Evolutionary conservation across 2,888 invertebrate species (phyloP).

Genomic region (Tanytarsus gracilentus): DNA sequence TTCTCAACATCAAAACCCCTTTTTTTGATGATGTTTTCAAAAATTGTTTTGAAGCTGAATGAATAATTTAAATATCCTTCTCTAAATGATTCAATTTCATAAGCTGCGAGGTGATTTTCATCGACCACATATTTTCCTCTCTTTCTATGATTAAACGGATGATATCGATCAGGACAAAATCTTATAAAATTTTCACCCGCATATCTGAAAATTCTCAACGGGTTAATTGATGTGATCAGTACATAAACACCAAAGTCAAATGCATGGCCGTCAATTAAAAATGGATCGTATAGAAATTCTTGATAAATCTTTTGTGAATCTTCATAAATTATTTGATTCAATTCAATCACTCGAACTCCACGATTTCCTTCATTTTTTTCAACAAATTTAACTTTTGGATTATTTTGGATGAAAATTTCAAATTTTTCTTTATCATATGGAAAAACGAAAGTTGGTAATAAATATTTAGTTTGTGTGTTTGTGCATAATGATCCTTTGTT

Average conservation of each 20-base stretch:
- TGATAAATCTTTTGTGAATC: background rate
- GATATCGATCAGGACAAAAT: conserved; percentile 4
- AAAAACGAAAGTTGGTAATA: background rate
- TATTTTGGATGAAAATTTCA: background rate
- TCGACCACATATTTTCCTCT: background rate
- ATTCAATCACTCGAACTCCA: background rate
- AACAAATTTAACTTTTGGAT: background rate
- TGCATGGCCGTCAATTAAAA: background rate
- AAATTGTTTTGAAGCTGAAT: background rate
- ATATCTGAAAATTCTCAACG: background rate
- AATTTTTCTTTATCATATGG: background rate
- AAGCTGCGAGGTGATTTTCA: background rate
- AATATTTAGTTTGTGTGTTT: background rate
- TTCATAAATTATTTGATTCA: background rate
- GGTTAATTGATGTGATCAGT: background rate
- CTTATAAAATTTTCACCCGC: background rate
- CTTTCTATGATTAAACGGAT: background rate
- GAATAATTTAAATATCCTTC: background rate
- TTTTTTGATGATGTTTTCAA: background rate
- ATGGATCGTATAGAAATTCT: background rate
- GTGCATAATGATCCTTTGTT: background rate
- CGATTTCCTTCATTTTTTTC: background rate
- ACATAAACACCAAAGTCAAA: conserved; percentile 9
- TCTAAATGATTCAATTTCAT: background rate
- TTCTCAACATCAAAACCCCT: background rate